phyloP scores from a whole-genome alignment of 2,888 invertebrate species.

The Furcula furcula region DNA sequence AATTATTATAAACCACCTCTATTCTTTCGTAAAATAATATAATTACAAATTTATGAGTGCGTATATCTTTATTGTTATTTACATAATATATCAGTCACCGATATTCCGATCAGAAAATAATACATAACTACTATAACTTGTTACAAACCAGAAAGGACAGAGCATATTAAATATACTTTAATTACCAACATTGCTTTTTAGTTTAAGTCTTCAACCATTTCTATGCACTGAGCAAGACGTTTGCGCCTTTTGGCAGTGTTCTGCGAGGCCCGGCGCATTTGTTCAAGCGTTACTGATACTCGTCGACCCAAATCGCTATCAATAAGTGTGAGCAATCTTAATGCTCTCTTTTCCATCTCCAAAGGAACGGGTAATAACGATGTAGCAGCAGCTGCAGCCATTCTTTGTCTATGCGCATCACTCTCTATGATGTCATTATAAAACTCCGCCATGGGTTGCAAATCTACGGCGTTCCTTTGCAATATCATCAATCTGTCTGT shows the following conservation, averaged over 20 bases:
- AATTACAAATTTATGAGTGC: too few species aligned
- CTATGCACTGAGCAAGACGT: not conserved
- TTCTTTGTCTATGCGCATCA: conserved; percentile 26
- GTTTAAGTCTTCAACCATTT: too few species aligned
- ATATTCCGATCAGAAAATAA: too few species aligned
- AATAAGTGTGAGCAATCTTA: conserved; percentile 6
- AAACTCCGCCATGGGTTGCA: conserved; percentile 86
- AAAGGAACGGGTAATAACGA: conserved; percentile 8
- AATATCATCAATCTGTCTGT: conserved; percentile 32
- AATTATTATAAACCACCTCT: too few species aligned
- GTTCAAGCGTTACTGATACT: conserved; percentile 4
- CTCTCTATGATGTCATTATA: conserved; percentile 73
- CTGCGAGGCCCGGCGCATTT: not conserved
- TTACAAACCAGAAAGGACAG: too few species aligned
- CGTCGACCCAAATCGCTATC: conserved; percentile 9
- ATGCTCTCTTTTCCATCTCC: conserved; percentile 15
- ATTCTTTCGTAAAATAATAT: too few species aligned
- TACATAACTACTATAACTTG: too few species aligned
- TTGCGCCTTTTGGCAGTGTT: not conserved
- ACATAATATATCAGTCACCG: too few species aligned
- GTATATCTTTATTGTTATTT: too few species aligned
- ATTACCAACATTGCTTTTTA: too few species aligned
- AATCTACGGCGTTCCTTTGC: conserved; percentile 44
- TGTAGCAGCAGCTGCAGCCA: conserved; percentile 17
- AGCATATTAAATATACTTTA: not conserved